Evolutionary conservation across 2,888 invertebrate genomes (phyloP), one percentile per base, ranked within the genome.

Genomic region (Cantharis rustica): DNA sequence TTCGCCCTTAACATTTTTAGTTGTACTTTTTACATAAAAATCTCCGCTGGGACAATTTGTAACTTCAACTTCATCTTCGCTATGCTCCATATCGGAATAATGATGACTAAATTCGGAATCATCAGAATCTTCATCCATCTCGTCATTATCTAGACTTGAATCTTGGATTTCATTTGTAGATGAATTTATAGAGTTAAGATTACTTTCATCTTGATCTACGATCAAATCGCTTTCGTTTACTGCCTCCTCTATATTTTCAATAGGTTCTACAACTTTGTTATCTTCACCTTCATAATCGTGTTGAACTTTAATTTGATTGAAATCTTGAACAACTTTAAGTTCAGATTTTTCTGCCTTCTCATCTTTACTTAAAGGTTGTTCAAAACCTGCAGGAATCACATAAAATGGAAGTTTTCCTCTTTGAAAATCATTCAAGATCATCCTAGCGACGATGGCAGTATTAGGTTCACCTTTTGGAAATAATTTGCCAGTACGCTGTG

Each of bases 351-450:
- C 87, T 73, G 90, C 90, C 73, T 85, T 86, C 1, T n/a, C 74
- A 16, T 68, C 72, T 64, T 72, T 72, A 11, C 90, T 87, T 80
- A 92, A 88, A 2, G 95, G 94, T 69, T 91, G 88, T 87, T 94
- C 95, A 88, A 92, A 95, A 1, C 95, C 95, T 82, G 95, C 94
- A 15, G 98, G 98, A 68, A 93, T 91, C 4, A 96, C 94, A 90
- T 96, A 99, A 88, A 96, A 99, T 0, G 99, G 98, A 72, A 99
- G 89, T 88, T 97, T 98, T 5, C 99, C 99, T 84, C 99, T 92
- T 89, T 99, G 99, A 95, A 98, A 99, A 88, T 99, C 99, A 89
- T 99, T 99, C 2, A 99, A 91, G 10, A 99, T 93, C 95, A 98
- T 98, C 87, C 95, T 94, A 0, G 99, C 95, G 0, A 95, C 95